Base-by-base conservation (phyloP, 2,888 invertebrate species). In the Harpalus rufipes region DNA sequence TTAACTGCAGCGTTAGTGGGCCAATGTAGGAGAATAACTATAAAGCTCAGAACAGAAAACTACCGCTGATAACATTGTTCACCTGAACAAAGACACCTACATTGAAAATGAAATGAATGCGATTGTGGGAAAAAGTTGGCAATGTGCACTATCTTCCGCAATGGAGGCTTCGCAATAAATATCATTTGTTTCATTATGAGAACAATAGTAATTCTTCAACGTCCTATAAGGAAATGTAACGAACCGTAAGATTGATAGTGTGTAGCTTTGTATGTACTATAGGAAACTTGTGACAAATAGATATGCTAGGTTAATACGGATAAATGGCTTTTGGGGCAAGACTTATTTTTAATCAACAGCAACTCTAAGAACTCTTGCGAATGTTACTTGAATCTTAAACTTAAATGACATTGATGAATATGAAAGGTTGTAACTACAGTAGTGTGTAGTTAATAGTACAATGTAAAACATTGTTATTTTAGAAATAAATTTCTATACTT, bases 51-150 rank as follows among this genome's bases (percentile, higher is more conserved):
- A 81, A 81, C 32, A 44, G 68, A 68, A 81, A 81, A 81, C 81
- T 81, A 68, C 63, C 25, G 7, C 39, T 68, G 81, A 81, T 81
- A 81, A 81, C 81, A 81, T 81, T 81, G 81, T 81, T 68, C 44
- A 68, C 25, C 56, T 68, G 32, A 68, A 68, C 56, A 81, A 81
- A 81, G 41, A 78, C 56, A 39, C 78, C 56, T 78, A 21, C 78
- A 78, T 58, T 78, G 78, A 58, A 78, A 78, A 78, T 58, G 68
- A 68, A 68, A 68, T 39, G 18, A 74, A 74, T 25, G 72, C 72
- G 14, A 68, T 8, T 68, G 39, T 74, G 41, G 41, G 16, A 74
- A 74, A 74, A 74, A 74, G 44, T 44, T 44, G 41, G 16, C 72
- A 16, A 51, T 74, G 14, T 68, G 14, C 44, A 51, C 72, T 74